A percentile compares a stretch with the other conserved stretches of the same genome.
phyloP scores from a whole-genome alignment of 2,797 vertebrate genomes.

The Pogoniulus pusillus region DNA sequence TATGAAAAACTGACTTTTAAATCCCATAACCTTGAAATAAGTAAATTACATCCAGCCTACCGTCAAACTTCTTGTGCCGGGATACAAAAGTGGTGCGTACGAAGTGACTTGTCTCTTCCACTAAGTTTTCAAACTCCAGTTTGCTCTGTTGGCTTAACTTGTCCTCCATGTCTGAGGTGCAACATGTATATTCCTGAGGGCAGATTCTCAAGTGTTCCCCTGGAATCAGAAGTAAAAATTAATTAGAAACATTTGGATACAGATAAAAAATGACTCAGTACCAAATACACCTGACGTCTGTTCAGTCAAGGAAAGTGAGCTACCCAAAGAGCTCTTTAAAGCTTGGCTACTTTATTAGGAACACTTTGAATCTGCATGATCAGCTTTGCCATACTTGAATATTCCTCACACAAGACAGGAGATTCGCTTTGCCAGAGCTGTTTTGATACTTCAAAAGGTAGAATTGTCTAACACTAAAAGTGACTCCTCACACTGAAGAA shows the following conservation, averaged over 20 bases:
- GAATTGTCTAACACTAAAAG: not conserved
- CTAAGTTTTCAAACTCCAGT: slow-evolving; percentile 89
- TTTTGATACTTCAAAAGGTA: not conserved
- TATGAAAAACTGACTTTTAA: not conserved
- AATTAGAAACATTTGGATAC: not conserved
- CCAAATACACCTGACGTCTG: not conserved
- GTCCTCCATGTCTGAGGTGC: slow-evolving; percentile 95
- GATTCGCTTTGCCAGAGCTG: not conserved
- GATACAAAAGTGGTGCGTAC: slow-evolving; percentile 92
- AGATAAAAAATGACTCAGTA: not conserved
- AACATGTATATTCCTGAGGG: slow-evolving; percentile 92
- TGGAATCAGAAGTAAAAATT: slow-evolving; percentile 69
- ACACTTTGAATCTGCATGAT: not conserved
- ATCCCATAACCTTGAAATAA: not conserved
- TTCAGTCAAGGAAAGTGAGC: not conserved
- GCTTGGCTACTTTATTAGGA: not conserved
- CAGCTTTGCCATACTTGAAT: not conserved
- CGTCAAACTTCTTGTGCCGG: slow-evolving; percentile 94
- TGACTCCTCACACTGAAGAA: not conserved
- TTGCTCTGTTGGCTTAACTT: slow-evolving; percentile 91
- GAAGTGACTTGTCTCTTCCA: slow-evolving; percentile 91
- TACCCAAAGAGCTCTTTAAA: not conserved
- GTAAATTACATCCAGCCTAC: slow-evolving; percentile 75
- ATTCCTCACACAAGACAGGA: not conserved
- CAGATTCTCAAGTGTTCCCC: slow-evolving; percentile 93